These are phyloP conservation scores for Ernsta delagoae DNA, from an alignment of 2,888 invertebrate genomes.

Conservation along the genomic window DNA sequence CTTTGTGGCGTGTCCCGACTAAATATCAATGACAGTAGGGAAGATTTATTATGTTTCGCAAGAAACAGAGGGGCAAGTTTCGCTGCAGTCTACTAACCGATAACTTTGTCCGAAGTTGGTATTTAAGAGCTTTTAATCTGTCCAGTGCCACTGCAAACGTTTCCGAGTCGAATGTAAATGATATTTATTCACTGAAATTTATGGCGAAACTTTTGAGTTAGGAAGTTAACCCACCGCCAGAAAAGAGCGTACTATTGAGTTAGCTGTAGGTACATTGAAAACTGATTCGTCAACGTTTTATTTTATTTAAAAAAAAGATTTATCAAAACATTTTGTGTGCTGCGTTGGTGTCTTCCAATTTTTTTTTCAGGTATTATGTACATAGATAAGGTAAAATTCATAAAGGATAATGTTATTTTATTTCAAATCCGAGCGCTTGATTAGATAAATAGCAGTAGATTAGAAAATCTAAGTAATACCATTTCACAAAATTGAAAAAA, in stretches of 20 bases:
- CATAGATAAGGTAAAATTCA: too few species aligned
- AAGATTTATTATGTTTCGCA: constrained; percentile 78
- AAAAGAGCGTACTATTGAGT: background rate
- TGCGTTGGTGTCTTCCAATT: too few species aligned
- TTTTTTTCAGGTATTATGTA: too few species aligned
- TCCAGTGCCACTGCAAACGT: constrained; percentile 53
- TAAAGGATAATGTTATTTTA: too few species aligned
- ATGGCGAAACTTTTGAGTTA: constrained; percentile 42
- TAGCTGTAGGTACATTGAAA: too few species aligned
- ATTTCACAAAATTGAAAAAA: too few species aligned
- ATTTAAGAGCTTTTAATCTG: constrained; percentile 71
- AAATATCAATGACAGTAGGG: constrained; percentile 80
- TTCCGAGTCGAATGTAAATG: constrained; percentile 50
- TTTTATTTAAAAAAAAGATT: too few species aligned
- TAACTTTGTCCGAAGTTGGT: constrained; percentile 61
- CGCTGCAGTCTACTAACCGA: constrained; percentile 72
- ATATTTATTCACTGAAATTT: constrained; percentile 49
- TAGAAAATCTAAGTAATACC: too few species aligned
- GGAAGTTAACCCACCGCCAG: constrained; percentile 21
- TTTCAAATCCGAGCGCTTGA: too few species aligned
- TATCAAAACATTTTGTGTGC: too few species aligned
- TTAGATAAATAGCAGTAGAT: too few species aligned
- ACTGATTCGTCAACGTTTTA: too few species aligned
- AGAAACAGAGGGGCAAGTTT: constrained; percentile 65
- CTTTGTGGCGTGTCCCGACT: constrained; percentile 66